Conservation (phyloP, 2,113 vertebrate genomes). For the Edolisoma coerulescens region DNA sequence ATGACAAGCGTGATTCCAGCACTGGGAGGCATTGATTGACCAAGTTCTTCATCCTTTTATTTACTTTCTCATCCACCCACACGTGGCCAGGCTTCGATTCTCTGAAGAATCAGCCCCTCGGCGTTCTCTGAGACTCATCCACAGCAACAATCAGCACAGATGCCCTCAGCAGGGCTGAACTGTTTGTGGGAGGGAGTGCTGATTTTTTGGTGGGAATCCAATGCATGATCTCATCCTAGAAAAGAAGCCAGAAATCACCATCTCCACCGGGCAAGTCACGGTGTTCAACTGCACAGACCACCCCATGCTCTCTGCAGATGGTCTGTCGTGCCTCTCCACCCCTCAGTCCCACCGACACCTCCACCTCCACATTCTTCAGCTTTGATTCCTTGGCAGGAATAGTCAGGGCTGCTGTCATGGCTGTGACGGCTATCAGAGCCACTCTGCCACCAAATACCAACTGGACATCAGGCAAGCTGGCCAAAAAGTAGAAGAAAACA, state of each 20-base stretch:
- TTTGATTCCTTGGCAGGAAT: background rate
- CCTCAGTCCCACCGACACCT: background rate
- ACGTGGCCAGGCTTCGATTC: background rate
- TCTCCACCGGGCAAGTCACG: background rate
- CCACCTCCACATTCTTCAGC: background rate
- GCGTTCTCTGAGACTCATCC: background rate
- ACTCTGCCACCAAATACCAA: background rate
- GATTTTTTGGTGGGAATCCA: conserved; percentile 35
- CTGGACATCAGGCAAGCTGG: background rate
- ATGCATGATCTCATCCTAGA: background rate
- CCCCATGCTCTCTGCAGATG: background rate
- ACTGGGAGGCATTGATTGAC: background rate
- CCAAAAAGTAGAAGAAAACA: background rate
- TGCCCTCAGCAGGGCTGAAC: conserved; percentile 53
- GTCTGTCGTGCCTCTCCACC: background rate
- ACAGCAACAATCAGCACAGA: conserved; percentile 39
- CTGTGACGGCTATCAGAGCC: background rate
- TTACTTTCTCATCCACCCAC: background rate
- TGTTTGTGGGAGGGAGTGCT: background rate
- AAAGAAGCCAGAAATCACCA: conserved; percentile 24
- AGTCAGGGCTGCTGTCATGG: background rate
- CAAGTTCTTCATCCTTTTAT: background rate
- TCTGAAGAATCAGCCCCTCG: background rate
- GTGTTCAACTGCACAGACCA: background rate
- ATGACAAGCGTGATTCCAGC: background rate